Evolutionary conservation across 1,140 invertebrate species (phyloP).

Genomic region (Pantala flavescens): DNA sequence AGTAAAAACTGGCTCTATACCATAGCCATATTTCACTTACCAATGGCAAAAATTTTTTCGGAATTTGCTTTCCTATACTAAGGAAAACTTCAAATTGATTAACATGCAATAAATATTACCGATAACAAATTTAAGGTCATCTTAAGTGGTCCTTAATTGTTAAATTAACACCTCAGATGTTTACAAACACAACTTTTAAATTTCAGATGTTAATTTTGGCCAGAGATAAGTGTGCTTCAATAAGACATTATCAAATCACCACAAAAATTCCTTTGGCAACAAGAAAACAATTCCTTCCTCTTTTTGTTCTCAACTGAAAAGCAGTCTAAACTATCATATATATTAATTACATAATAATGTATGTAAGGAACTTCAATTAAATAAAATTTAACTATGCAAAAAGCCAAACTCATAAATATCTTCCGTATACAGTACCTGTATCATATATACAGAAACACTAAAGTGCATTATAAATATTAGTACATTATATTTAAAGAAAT

Average conservation of each 20-base stretch:
- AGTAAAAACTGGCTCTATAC: too few species aligned
- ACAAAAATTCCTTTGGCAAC: neutral
- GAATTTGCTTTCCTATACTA: too few species aligned
- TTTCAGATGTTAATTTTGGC: neutral
- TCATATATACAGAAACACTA: neutral
- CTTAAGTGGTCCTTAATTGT: neutral
- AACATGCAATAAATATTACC: too few species aligned
- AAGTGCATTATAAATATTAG: neutral
- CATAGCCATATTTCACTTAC: too few species aligned
- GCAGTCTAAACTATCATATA: neutral
- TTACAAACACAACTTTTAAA: neutral
- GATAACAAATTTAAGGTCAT: too few species aligned
- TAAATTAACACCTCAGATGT: neutral
- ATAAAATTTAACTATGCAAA: neutral
- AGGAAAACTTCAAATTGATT: too few species aligned
- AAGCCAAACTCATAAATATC: neutral
- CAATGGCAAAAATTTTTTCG: too few species aligned
- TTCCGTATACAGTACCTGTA: neutral
- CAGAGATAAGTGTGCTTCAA: neutral
- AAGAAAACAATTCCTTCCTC: neutral
- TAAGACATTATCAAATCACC: neutral
- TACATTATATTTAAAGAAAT: neutral
- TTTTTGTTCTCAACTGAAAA: neutral
- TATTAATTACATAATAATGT: too few species aligned
- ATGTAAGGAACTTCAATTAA: neutral